Evolutionary conservation across 1,140 invertebrate genomes (phyloP).

Genomic region (Anastrepha obliqua): DNA sequence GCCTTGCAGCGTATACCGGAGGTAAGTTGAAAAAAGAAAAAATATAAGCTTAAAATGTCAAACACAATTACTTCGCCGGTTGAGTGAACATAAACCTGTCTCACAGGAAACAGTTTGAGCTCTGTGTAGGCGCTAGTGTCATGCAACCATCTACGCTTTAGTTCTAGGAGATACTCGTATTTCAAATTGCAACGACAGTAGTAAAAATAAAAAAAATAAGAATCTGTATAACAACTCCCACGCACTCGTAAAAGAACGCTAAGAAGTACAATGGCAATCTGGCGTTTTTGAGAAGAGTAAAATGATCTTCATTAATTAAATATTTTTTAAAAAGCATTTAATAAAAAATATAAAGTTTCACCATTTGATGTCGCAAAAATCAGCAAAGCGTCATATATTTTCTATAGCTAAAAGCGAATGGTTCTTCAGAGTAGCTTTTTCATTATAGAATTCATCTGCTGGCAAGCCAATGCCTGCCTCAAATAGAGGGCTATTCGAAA

Average conservation of each 20-base stretch:
- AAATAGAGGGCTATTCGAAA: too few species aligned
- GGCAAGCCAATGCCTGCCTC: too few species aligned
- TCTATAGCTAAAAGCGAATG: too few species aligned
- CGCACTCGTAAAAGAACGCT: background rate
- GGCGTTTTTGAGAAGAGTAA: background rate
- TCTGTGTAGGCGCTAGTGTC: conserved; percentile 1
- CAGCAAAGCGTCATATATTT: too few species aligned
- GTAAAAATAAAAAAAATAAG: background rate
- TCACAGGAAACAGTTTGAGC: conserved; percentile 19
- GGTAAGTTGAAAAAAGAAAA: conserved; percentile 74
- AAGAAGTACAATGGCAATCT: too few species aligned
- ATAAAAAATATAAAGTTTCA: background rate
- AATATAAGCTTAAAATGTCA: background rate
- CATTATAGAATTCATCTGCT: too few species aligned
- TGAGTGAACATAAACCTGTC: conserved; percentile 21
- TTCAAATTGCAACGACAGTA: conserved; percentile 4
- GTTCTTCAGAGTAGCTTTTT: too few species aligned
- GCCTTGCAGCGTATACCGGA: conserved; percentile 90
- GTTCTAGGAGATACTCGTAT: background rate
- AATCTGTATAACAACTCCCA: background rate
- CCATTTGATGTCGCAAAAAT: too few species aligned
- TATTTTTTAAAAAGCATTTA: too few species aligned
- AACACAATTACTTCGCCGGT: background rate
- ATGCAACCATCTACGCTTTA: background rate
- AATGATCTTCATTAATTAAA: background rate